These are phyloP conservation scores for Pterocles orientalis DNA, from an alignment of 2,113 vertebrate species.

Conservation along the genomic window DNA sequence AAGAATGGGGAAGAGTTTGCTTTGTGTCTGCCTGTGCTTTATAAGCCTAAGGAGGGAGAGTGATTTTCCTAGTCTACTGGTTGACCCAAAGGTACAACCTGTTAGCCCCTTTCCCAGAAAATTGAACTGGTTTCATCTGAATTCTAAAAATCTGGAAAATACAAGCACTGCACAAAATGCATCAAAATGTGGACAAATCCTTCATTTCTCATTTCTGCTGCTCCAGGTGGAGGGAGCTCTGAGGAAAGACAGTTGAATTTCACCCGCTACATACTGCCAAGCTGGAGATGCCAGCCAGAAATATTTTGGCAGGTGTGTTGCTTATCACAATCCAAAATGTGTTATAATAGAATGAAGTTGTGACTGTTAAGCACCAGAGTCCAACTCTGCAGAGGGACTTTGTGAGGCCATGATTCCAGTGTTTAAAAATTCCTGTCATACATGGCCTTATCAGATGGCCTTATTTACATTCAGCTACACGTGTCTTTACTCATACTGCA, in stretches of 20 bases:
- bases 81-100: neutral
- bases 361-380: neutral
- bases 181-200: neutral
- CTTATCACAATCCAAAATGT: neutral
- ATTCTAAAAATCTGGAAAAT: neutral
- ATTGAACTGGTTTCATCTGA: neutral
- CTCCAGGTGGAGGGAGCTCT: neutral
- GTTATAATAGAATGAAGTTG: neutral
- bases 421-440: conserved; percentile 46
- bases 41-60: neutral
- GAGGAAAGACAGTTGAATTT: neutral
- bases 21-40: neutral
- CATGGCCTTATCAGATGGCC: conserved; percentile 1
- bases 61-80: neutral
- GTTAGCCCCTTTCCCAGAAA: neutral
- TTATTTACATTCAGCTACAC: conserved; percentile 51
- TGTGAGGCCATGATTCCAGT: neutral
- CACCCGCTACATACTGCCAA: neutral
- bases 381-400: accelerated
- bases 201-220: neutral
- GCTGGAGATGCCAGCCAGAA: neutral
- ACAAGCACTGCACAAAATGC: neutral
- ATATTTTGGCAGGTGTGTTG: neutral
- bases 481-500: conserved; percentile 47
- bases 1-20: conserved; percentile 43